Evolutionary conservation across 2,888 invertebrate genomes (phyloP), one percentile per base, ranked within the genome.

Genomic region (Morinoia aosen): DNA sequence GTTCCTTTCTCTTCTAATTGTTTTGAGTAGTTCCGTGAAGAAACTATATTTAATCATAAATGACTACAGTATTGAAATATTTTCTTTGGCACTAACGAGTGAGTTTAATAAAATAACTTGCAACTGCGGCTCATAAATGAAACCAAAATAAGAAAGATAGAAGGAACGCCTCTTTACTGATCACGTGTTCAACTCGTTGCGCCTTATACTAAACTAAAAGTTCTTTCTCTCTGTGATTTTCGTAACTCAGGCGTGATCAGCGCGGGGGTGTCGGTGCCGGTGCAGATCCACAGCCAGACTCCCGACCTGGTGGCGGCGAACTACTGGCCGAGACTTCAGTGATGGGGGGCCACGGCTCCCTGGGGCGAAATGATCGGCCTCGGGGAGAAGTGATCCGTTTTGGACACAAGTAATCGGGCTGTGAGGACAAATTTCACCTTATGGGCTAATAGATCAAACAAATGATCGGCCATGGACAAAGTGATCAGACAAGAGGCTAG

Each of bases 261-360:
- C 10, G 96, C 96, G 12, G 96, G 96, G 5, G 96, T 96, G 94
- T 96, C 96, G 40, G 96, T 96, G n/a, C 96, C 96, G 16, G 96
- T 96, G 40, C 96, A 96, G 95, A 96, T 96, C 61, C 96, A 96
- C 95, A 96, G 96, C 91, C 96, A 96, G 95, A 96, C 96, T 25
- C 96, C 96, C 39, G 96, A 96, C 94, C 96, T 96, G 94, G 96
- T 95, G 57, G 96, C 96, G 56, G 96, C 96, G 25, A 96, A 96
- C 96, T 96, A 96, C 95, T 96, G 96, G 96, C 96, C 96, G 33
- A 90, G 96, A 88, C 96, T 96, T 5, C 96, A 96, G 96, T 96
- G 96, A 96, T 96, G 95, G 96, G 94, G 93, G 88, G 94, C 58
- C 95, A 58, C 56, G 93, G 90, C 96, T 91, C 90, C 58, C 88